Evolutionary conservation across 2,113 vertebrate genomes (phyloP), one percentile per base, ranked within the genome.

Genomic region (Harpagus bidentatus): DNA sequence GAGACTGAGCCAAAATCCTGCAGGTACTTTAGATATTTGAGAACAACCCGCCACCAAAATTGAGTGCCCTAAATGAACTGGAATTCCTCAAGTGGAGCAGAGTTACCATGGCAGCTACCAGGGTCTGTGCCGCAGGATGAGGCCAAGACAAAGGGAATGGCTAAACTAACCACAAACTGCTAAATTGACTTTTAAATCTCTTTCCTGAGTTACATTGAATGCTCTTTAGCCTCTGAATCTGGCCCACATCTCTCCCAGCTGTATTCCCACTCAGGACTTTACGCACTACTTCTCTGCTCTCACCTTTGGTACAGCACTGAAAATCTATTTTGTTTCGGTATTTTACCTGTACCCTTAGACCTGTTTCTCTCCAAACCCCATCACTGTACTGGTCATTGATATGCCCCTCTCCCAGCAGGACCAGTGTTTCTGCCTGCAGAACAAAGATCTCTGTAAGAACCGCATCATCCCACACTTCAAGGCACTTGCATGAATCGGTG

Each of bases 101-200:
- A 91, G 92, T 86, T 96, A 72, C 88, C 92, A 96, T 82, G 84
- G 91, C 48, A 95, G 93, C 89, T 93, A 16, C 80, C 4, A 38
- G 36, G n/a, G 61, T 43, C 55, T 69, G 65, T 84, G 83, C 77
- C 10, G 8, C 89, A 82, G 84, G 88, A 95, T 61, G 77, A 91
- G 32, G 91, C 73, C 73, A 94, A 71, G 81, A 91, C 77, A 95
- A 95, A 94, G 69, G 40, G 72, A 74, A 73, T 2, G 6, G 71
- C 63, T 82, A 61, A 67, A 92, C 74, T 92, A 88, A 93, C 62
- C 2, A 0, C 69, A 48, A 74, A 58, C 83, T 78, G 80, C 38
- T 74, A 77, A 78, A 62, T 3, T 0, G 1, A 53, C 59, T 86
- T 82, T 36, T 25, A 90, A 28, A 82, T 62, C 42, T 73, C 55